Evolutionary conservation across 2,888 invertebrate species (phyloP).

Genomic region (Catonia carolina): DNA sequence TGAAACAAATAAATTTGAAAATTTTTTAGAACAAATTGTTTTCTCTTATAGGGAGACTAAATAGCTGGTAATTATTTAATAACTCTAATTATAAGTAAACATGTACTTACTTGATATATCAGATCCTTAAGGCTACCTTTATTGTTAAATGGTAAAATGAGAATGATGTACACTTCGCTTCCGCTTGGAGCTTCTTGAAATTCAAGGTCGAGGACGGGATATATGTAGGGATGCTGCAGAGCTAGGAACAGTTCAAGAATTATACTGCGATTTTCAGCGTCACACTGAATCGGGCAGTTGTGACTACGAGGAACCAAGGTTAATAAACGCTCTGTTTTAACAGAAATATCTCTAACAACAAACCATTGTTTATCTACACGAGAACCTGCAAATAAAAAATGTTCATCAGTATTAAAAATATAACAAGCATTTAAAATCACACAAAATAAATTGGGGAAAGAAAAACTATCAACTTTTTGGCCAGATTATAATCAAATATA

Average conservation of each 20-base stretch:
- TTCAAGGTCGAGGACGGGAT: slow-evolving; percentile 80
- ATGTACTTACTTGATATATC: slow-evolving; percentile 64
- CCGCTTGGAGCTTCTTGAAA: slow-evolving; percentile 48
- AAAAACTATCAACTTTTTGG: too few relatives aligned
- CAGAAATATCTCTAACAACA: slow-evolving; percentile 71
- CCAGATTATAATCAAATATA: too few relatives aligned
- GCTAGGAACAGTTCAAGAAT: slow-evolving; percentile 76
- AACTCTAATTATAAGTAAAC: background rate
- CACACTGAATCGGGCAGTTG: slow-evolving; percentile 62
- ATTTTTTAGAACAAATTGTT: background rate
- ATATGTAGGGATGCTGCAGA: slow-evolving; percentile 87
- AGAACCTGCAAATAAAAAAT: slow-evolving; percentile 49
- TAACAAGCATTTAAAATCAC: too few relatives aligned
- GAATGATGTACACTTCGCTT: slow-evolving; percentile 52
- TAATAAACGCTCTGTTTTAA: slow-evolving; percentile 69
- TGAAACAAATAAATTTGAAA: background rate
- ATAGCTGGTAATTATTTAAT: background rate
- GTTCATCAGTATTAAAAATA: background rate
- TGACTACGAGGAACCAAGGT: slow-evolving; percentile 57
- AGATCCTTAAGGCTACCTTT: slow-evolving; percentile 84
- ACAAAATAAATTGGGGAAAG: too few relatives aligned
- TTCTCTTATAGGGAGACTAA: background rate
- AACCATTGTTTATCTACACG: slow-evolving; percentile 88
- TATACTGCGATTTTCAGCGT: slow-evolving; percentile 56
- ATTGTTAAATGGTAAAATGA: slow-evolving; percentile 76